Evolutionary conservation across 2,797 vertebrate genomes (phyloP).

Genomic region (Serranus cabrilla): DNA sequence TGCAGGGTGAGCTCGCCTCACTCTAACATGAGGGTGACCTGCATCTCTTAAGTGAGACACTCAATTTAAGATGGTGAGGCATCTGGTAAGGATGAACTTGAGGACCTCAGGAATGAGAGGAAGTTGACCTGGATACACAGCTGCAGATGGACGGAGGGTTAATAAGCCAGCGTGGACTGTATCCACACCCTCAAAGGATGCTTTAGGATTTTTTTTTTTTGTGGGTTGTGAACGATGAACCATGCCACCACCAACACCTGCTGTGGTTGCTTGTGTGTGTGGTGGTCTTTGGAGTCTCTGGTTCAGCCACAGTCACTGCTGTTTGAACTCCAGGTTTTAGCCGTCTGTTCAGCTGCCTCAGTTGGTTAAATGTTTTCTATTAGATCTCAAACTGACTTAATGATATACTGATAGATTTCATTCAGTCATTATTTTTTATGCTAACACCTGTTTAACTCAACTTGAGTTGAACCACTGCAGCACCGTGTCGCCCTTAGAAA

Average conservation of each 20-base stretch:
- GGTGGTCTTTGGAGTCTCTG: background rate
- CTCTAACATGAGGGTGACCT: background rate
- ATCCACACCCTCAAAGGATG: background rate
- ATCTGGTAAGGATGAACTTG: conserved; percentile 22
- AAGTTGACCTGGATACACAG: conserved; percentile 29
- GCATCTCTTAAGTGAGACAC: conserved; percentile 14
- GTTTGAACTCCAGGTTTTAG: conserved; percentile 24
- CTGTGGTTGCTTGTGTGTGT: background rate
- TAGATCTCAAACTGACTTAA: conserved; percentile 20
- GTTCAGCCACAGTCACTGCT: conserved; percentile 10
- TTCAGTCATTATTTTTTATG: too few relatives aligned
- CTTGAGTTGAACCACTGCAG: too few relatives aligned
- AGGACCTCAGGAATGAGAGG: conserved; percentile 1
- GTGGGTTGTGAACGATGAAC: too few relatives aligned
- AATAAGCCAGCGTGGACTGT: conserved; percentile 14
- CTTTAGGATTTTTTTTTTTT: too few relatives aligned
- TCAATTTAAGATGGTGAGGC: conserved; percentile 13
- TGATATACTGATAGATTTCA: too few relatives aligned
- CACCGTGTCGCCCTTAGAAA: background rate
- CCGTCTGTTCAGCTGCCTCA: conserved; percentile 17
- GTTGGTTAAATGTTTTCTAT: conserved; percentile 15
- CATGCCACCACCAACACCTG: too few relatives aligned
- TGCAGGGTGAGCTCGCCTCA: conserved; percentile 3
- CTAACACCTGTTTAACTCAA: too few relatives aligned
- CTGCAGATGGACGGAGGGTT: conserved; percentile 5